These are phyloP conservation scores for Spatula versicolor DNA, from an alignment of 2,797 vertebrate species.

Conservation along the genomic window DNA sequence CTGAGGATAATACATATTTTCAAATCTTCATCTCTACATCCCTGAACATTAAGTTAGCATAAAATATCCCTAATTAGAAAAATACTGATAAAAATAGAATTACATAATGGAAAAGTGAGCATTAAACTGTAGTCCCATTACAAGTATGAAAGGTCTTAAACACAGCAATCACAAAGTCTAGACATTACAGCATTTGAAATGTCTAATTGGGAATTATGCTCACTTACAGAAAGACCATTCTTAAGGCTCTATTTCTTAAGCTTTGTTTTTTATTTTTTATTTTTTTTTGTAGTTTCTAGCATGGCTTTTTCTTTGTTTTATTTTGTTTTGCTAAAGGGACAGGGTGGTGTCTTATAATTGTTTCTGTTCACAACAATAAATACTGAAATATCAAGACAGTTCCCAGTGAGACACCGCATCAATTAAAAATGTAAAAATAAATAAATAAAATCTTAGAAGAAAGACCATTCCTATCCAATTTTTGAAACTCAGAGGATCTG, in stretches of 20 bases:
- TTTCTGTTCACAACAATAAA: background rate
- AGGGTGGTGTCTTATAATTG: background rate
- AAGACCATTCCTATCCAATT: background rate
- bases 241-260: background rate
- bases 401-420: background rate
- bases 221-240: background rate
- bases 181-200: constrained; percentile 6
- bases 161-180: constrained; percentile 11
- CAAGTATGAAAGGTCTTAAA: background rate
- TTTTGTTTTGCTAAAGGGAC: background rate
- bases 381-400: background rate
- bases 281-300: background rate
- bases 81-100: background rate
- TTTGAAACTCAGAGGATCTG: background rate
- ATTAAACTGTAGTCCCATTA: background rate
- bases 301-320: background rate
- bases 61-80: background rate
- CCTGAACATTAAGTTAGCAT: background rate
- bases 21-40: background rate
- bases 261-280: background rate
- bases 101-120: background rate
- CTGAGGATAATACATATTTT: background rate
- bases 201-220: constrained; percentile 1
- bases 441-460: background rate
- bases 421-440: background rate